A percentile compares a stretch with the other conserved stretches of the same genome.
These are phyloP conservation scores for Aphodius granarius DNA, from an alignment of 2,888 invertebrate species.

Conservation along the genomic window DNA sequence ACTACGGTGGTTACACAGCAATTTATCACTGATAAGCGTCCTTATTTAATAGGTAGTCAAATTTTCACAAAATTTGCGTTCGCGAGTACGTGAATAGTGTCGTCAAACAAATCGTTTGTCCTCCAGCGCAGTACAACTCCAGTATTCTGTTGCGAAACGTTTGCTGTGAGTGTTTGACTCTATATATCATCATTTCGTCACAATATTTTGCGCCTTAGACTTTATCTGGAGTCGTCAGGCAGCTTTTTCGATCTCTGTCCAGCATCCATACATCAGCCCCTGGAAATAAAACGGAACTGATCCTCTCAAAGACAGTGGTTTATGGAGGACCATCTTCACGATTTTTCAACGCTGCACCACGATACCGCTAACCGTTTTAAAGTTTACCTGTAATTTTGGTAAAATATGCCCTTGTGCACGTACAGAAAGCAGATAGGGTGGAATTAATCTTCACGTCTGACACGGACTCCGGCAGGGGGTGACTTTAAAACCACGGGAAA, in stretches of 20 bases:
- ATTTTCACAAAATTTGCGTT: constrained; percentile 1
- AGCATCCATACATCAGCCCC: constrained; percentile 41
- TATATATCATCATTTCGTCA: constrained; percentile 48
- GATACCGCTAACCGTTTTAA: not conserved
- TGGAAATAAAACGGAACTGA: constrained; percentile 43
- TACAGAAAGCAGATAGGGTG: not conserved
- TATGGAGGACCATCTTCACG: constrained; percentile 41
- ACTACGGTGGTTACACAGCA: not conserved
- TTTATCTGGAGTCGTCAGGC: constrained; percentile 48
- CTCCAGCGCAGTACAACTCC: constrained; percentile 7
- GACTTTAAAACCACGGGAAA: not conserved
- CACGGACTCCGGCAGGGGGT: not conserved
- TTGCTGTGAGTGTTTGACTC: constrained; percentile 24
- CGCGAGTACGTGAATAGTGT: not conserved
- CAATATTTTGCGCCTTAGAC: constrained; percentile 45
- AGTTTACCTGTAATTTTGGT: constrained; percentile 18
- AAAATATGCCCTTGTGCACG: constrained; percentile 8
- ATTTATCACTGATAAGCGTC: not conserved
- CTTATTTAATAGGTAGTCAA: constrained; percentile 6
- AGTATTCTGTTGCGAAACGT: not conserved
- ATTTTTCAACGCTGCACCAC: constrained; percentile 40
- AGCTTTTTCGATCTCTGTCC: constrained; percentile 14
- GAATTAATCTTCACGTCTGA: not conserved
- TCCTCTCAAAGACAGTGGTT: constrained; percentile 45
- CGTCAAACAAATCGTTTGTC: not conserved